These are phyloP conservation scores for Leptatherina wallacei DNA, from an alignment of 2,797 vertebrate species.

Conservation along the genomic window DNA sequence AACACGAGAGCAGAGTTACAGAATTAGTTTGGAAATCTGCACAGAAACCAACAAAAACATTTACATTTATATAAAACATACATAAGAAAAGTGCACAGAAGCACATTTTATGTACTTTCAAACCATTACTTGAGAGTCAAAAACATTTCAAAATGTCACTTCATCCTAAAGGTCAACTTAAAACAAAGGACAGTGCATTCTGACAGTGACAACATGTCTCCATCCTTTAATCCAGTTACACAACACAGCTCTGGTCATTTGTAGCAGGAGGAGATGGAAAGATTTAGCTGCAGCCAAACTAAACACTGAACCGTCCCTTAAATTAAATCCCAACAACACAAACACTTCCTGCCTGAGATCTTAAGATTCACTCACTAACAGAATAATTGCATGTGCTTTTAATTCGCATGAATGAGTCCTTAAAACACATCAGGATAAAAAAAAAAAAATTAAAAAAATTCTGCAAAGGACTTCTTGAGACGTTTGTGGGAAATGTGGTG, in stretches of 20 bases:
- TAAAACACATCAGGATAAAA: not conserved
- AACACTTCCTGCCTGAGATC: constrained; percentile 29
- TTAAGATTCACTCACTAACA: too few relatives aligned
- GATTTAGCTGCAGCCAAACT: constrained; percentile 53
- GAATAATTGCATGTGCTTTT: not conserved
- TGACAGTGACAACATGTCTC: constrained; percentile 33
- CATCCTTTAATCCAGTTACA: constrained; percentile 72
- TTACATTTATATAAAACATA: not conserved
- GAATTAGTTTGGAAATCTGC: not conserved
- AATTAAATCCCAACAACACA: constrained; percentile 34
- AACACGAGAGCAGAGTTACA: not conserved
- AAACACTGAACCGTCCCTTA: constrained; percentile 51
- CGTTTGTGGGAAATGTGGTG: not conserved
- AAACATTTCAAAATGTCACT: not conserved
- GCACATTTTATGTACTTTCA: too few relatives aligned
- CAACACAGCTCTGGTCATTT: constrained; percentile 42
- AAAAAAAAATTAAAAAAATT: not conserved
- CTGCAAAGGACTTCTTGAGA: not conserved
- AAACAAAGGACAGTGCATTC: constrained; percentile 5
- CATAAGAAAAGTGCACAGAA: not conserved
- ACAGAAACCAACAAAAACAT: not conserved
- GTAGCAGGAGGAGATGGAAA: constrained; percentile 59
- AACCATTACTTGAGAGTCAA: not conserved
- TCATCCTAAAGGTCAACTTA: not conserved
- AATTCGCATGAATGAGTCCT: not conserved